Base-by-base conservation (phyloP, 2,113 vertebrate species). In the Rhipidura dahli region DNA sequence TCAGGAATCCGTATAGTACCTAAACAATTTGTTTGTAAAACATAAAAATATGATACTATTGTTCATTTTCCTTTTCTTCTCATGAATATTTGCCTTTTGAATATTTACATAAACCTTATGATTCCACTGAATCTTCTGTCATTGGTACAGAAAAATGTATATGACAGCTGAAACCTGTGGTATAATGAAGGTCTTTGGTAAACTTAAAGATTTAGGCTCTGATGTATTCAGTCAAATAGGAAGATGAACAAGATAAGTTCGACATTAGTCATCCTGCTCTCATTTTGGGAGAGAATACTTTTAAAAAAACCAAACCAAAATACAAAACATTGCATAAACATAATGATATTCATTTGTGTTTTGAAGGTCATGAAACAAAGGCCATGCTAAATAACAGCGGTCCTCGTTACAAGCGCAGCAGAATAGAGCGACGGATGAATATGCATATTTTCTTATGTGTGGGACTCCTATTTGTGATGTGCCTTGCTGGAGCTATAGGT, bases 381-480 rank as follows among this genome's bases (percentile, higher is more conserved):
- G 98, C 99, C 90, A 99, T 99, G 99, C 97, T 99, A 27, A 99
- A 99, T 97, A 99, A 99, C 96, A 98, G 92, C 0, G 98, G 98
- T 12, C 97, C 99, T 3, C 98, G 99, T 31, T 99, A 99, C 97
- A 99, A 99, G 90, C 98, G 99, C 97, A 99, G 99, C 98, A 98
- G 98, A 97, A 97, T 99, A 7, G 99, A 99, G 97, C 98, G 97
- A 56, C 97, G 95, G 65, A 98, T 99, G 97, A 99, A 99, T 73
- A 91, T 5, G 3, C 98, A 99, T 50, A 97, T 99, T 86, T 97
- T 99, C 89, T 98, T 98, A 70, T 99, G 99, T 76, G 97, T 99
- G 60, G 97, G 98, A 54, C 97, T 99, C 37, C 99, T 99, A 57
- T 86, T 99, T 82, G 11, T 97, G 76, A 99, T 99, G 99, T 99